These are phyloP conservation scores for Ahaetulla prasina DNA, from an alignment of 2,113 vertebrate genomes.

Conservation along the genomic window DNA sequence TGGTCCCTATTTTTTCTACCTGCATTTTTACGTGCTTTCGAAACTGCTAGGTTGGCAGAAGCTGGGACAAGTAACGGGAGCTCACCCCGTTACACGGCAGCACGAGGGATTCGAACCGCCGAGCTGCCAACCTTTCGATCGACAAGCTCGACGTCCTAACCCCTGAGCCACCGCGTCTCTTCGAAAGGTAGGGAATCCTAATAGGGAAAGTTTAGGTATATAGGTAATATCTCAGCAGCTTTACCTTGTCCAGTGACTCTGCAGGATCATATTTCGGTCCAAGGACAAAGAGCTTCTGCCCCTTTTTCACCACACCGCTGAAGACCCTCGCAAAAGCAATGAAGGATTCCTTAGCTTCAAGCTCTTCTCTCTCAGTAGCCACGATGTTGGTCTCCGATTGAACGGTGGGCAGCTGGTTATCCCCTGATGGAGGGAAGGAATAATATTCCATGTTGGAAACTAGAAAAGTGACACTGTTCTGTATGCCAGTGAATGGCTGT, in stretches of 20 bases:
- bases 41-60: no score
- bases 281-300: constrained; percentile 85
- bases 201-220: neutral
- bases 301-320: constrained; percentile 80
- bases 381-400: constrained; percentile 52
- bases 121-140: no score
- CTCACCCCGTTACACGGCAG: no score
- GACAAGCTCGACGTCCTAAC: no score
- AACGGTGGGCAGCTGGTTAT: constrained; percentile 44
- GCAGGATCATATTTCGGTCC: constrained; percentile 92
- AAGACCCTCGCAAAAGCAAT: constrained; percentile 93
- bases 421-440: constrained; percentile 54
- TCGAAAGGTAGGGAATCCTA: accelerated
- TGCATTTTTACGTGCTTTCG: no score
- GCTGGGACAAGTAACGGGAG: no score
- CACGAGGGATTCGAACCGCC: no score
- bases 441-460: neutral
- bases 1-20: no score
- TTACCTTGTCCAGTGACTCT: constrained; percentile 76
- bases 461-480: neutral
- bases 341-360: constrained; percentile 75
- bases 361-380: constrained; percentile 58
- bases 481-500: neutral
- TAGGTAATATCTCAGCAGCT: neutral
- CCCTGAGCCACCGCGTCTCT: neutral